Evolutionary conservation across 2,113 vertebrate genomes (phyloP), one percentile per base, ranked within the genome.

Genomic region (Myanophis thanlyinensis): DNA sequence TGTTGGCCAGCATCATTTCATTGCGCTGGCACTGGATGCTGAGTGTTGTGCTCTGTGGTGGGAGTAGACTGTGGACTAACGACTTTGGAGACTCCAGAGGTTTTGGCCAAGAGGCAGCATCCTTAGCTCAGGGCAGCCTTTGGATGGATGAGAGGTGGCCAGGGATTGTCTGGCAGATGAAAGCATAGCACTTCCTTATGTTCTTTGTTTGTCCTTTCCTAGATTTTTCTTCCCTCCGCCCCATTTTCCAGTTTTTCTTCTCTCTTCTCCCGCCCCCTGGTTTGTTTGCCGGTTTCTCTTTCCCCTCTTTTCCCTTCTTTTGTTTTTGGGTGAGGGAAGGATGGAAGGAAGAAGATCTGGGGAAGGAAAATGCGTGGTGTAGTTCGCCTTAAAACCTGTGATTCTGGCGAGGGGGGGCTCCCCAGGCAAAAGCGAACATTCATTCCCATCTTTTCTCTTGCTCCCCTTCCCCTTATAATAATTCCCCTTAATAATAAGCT

Each of bases 161-260:
- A 93, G 92, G 89, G 85, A 90, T 91, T 86, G 59, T 86, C 48
- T 93, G 94, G 93, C 90, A 3, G 93, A 93, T 93, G 90, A 92
- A 30, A 85, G 51, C 40, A 85, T 89, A 88, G 87, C 91, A 93
- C 59, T 94, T 94, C 95, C 95, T 94, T 92, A 92, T 94, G 90
- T 91, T 94, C 96, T 93, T 95, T 97, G 95, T 96, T 93, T 90
- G 92, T 92, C 90, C 93, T 85, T 94, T 97, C 93, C 73, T 53
- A n/a, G 84, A 91, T 91, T 90, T 80, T 89, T 96, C 95, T 96
- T 95, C 95, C 92, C 92, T 91, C 94, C 93, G 93, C 94, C 91
- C 62, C 85, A 91, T 95, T 96, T 94, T 93, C 62, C 86, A 91
- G 95, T 94, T 95, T 92, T 54, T 91, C 47, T 59, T 86, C 18